Percentiles rank a stretch among this genome's conserved stretches.
These are phyloP conservation scores for Coracias cyanogaster DNA, from an alignment of 2,797 vertebrate species.

Conservation along the genomic window DNA sequence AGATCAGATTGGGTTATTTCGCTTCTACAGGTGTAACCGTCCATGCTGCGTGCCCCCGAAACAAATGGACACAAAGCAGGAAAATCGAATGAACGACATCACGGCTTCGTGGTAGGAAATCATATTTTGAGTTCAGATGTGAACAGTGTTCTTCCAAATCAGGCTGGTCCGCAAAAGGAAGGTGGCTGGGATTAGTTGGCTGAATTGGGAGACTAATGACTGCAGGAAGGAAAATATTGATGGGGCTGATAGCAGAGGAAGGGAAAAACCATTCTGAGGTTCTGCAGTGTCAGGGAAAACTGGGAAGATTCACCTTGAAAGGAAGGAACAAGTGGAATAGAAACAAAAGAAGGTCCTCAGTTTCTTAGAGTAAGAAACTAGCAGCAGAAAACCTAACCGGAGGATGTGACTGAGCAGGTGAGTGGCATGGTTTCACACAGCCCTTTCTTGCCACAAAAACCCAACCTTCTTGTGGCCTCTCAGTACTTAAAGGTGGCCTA, in stretches of 20 bases:
- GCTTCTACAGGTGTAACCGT: not conserved
- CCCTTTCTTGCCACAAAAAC: not conserved
- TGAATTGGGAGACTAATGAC: not conserved
- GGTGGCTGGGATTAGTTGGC: not conserved
- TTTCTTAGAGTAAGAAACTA: not conserved
- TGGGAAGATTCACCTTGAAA: not conserved
- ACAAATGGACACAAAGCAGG: not conserved
- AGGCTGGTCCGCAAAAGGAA: not conserved
- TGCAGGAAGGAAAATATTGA: not conserved
- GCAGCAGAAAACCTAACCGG: not conserved
- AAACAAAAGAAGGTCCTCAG: not conserved
- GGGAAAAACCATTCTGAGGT: not conserved
- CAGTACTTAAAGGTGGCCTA: too few relatives aligned
- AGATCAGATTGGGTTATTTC: not conserved
- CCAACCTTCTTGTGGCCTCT: too few relatives aligned
- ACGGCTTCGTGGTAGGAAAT: not conserved
- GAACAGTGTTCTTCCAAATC: not conserved
- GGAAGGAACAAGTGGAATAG: not conserved
- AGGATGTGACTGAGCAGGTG: rapidly evolving
- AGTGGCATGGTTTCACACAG: not conserved
- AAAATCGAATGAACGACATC: not conserved
- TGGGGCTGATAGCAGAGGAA: not conserved
- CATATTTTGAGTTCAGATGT: not conserved
- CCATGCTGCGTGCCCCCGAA: not conserved
- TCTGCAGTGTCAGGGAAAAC: not conserved